Evolutionary conservation across 2,888 invertebrate species (phyloP), one percentile per base, ranked within the genome.

Genomic region (Octodonta nipae): DNA sequence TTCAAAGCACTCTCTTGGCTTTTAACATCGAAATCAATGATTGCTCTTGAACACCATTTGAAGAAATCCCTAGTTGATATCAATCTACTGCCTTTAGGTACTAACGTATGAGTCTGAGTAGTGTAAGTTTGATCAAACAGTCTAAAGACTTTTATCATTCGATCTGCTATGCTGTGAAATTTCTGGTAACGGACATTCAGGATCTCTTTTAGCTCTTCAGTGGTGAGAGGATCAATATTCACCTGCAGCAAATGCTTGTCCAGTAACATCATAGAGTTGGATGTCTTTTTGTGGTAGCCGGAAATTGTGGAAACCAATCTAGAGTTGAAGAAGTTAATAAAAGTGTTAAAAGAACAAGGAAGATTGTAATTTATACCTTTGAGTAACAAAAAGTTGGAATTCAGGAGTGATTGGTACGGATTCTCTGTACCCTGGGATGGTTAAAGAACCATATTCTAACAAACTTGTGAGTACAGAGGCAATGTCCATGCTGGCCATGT

Each of bases 311-410:
- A 60, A 15, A 76, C 50, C 6, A 75, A 66, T 50, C 78, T 78
- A 15, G 13, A 32, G 5, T 30, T 15, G 17, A 20, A 26, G 24
- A 28, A 15, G 13, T 22, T 17, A 20, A 28, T 3, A 13, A 29
- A 28, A 14, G 7, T 8, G 29, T 6, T 26, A 16, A 29, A 7
- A 26, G 20, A 17, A 28, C 27, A 10, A n/a, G n/a, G n/a, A n/a
- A n/a, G n/a, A 22, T 22, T 3, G 4, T 10, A 22, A 4, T 4
- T 22, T 29, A 49, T 58, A 79, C 78, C 80, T 73, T 58, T 86
- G 81, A 0, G 95, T 95, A 1, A 91, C 78, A 65, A 98, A 92
- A 5, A 98, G 63, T 53, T 91, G 87, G 60, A 95, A 96, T 1
- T 85, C 85, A 12, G 85, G 79, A 31, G 81, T 72, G 24, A 87